phyloP scores from a whole-genome alignment of 2,888 invertebrate genomes.

The Chymomyza caudatula region DNA sequence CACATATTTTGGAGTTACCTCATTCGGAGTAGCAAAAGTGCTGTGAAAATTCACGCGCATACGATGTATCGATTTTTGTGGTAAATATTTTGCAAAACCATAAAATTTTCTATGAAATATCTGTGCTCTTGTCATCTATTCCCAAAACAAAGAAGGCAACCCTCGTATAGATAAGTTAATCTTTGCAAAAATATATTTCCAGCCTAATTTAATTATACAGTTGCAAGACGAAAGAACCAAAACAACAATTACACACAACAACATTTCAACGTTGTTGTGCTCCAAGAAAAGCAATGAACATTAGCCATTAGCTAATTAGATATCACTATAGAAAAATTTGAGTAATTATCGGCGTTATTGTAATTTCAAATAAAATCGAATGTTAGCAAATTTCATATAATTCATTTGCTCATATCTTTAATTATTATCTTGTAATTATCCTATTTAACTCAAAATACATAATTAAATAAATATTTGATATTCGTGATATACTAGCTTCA shows the following conservation, averaged over 20 bases:
- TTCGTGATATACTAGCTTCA: too few relatives aligned
- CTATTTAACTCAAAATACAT: too few relatives aligned
- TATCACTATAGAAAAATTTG: conserved; percentile 3
- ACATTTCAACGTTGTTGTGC: not conserved
- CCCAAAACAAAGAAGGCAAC: too few relatives aligned
- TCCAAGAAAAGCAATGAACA: not conserved
- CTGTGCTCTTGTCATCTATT: too few relatives aligned
- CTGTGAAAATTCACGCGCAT: too few relatives aligned
- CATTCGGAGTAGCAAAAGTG: too few relatives aligned
- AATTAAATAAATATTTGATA: too few relatives aligned
- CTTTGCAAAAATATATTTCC: not conserved
- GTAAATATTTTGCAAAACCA: too few relatives aligned
- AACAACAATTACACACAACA: not conserved
- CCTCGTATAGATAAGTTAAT: too few relatives aligned
- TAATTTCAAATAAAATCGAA: not conserved
- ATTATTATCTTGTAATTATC: not conserved
- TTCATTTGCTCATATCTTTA: not conserved
- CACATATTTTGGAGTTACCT: too few relatives aligned
- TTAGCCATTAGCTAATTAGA: conserved; percentile 26
- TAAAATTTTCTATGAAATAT: too few relatives aligned
- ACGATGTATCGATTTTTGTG: too few relatives aligned
- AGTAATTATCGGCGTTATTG: conserved; percentile 8
- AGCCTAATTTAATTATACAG: not conserved
- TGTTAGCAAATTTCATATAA: not conserved
- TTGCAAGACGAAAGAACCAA: not conserved